phyloP scores from a whole-genome alignment of 35 echinoderm and acorn worm genomes.

The Heliocidaris erythrogramma region DNA sequence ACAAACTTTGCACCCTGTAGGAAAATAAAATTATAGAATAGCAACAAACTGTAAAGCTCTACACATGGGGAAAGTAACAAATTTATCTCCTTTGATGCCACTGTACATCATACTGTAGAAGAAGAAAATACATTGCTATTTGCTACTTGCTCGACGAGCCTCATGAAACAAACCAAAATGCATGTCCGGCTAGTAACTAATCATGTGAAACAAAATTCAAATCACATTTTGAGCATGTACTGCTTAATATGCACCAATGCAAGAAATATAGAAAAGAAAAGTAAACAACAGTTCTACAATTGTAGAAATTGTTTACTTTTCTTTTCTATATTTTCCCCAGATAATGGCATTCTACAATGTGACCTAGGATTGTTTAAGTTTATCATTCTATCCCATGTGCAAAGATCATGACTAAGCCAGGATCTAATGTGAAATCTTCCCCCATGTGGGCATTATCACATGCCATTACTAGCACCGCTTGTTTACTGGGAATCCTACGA shows the following conservation, averaged over 20 bases:
- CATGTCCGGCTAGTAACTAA: neutral
- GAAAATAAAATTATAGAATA: neutral
- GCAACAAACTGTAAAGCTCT: neutral
- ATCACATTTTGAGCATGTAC: neutral
- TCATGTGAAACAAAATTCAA: neutral
- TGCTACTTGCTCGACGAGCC: neutral
- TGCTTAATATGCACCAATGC: neutral
- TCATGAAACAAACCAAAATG: neutral
- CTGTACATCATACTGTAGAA: neutral
- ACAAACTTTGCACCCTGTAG: neutral
- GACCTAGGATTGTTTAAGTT: neutral
- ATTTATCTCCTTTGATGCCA: neutral
- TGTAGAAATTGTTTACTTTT: neutral
- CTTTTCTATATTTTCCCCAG: neutral
- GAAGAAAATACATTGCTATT: neutral
- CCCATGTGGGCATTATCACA: constrained; percentile 97
- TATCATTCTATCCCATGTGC: constrained; percentile 96
- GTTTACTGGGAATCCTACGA: constrained; percentile 91
- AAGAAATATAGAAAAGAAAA: neutral
- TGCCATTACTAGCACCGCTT: constrained; percentile 95
- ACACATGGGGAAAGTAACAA: neutral
- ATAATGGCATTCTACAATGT: neutral
- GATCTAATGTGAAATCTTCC: constrained; percentile 87
- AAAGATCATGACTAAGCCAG: constrained; percentile 99
- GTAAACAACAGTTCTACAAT: neutral